Base-by-base conservation (phyloP, 2,888 invertebrate species). In the Dioctria linearis region DNA sequence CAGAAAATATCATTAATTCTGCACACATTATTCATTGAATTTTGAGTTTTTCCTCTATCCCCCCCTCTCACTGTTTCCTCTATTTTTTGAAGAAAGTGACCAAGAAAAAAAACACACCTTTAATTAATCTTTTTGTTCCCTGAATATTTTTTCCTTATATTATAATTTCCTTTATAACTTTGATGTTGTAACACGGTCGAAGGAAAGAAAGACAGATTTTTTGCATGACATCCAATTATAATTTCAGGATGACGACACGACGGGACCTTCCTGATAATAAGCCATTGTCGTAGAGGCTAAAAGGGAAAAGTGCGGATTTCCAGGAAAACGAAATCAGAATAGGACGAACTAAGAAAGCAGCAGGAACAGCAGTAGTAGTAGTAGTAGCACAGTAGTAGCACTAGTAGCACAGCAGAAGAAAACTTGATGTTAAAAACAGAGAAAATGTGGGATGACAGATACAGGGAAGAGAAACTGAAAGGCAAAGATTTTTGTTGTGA, bases 261-360 rank as follows among this genome's bases (percentile, higher is more conserved):
- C 71, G 51, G 71, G 51, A 71, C 71, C 71, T 71, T 71, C 54
- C 51, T 54, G 71, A 71, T 71, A 71, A 71, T 54, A 49, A 39
- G 71, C 71, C 54, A 71, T 51, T 71, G 71, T 71, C 0, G 25
- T 25, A 71, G 54, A 54, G 71, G 11, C 71, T 51, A 71, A 51
- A 71, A 71, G 71, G 57, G 71, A 71, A 71, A 71, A 71, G 71
- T 71, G 71, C 71, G 51, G 71, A 71, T 71, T 71, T 54, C 51
- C 71, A 39, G 49, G 49, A 71, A 71, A 71, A 71, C 39, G 54
- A 71, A 71, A 71, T 71, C 71, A 51, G 71, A 71, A 71, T 51
- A 71, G n/a, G 71, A 71, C 39, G 49, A 40, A 71, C 39, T 71
- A 71, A 51, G 71, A 71, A 71, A 71, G 71, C 46, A 71, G 3